Percentiles rank a stretch among this genome's conserved stretches.
phyloP scores from a whole-genome alignment of 2,113 vertebrate genomes.

The Hyperoodon ampullatus region DNA sequence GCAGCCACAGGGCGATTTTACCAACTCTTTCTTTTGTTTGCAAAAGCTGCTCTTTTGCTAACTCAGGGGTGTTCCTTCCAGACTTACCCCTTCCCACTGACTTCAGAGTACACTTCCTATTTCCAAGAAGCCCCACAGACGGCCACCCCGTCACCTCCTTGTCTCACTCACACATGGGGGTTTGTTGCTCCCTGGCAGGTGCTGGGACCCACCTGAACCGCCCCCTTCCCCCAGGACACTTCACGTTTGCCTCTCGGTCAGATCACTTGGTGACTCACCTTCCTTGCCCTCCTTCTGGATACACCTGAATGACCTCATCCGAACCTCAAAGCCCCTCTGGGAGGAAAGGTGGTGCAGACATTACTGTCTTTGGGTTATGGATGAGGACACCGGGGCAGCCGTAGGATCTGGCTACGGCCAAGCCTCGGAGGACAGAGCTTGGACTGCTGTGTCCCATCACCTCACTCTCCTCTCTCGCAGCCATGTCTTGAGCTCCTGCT shows the following conservation, averaged over 20 bases:
- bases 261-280: background rate
- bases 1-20: background rate
- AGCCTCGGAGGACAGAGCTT: background rate
- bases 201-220: background rate
- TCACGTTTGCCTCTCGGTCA: background rate
- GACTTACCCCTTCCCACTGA: background rate
- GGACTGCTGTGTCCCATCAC: fast-evolving
- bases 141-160: too few relatives aligned
- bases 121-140: background rate
- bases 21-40: background rate
- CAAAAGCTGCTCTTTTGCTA: background rate
- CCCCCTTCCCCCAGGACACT: background rate
- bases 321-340: background rate
- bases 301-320: background rate
- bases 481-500: too few relatives aligned
- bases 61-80: background rate
- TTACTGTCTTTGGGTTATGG: too few relatives aligned
- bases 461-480: background rate
- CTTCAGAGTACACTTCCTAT: background rate
- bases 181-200: background rate
- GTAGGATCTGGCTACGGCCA: background rate
- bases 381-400: background rate
- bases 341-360: background rate
- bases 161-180: background rate
- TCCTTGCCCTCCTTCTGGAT: background rate